A percentile compares a stretch with the other conserved stretches of the same genome.
Evolutionary conservation across 1,140 invertebrate genomes (phyloP).

Genomic region (Drosophila biarmipes): DNA sequence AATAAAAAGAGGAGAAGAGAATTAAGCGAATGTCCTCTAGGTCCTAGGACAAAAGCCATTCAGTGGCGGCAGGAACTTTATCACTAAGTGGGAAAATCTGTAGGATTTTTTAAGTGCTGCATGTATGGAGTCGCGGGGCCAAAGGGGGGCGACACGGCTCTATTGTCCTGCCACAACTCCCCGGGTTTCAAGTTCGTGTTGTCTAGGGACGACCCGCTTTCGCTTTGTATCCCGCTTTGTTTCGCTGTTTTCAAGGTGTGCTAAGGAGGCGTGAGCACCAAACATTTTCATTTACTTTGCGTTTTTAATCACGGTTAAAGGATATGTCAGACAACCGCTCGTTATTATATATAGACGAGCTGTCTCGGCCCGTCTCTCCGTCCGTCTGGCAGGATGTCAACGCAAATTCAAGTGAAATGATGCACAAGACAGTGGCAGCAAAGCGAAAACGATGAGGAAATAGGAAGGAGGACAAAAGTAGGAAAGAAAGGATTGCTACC

Average conservation of each 20-base stretch:
- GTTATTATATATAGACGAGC: slow-evolving; percentile 58
- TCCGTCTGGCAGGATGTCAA: slow-evolving; percentile 67
- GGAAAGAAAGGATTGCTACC: slow-evolving; percentile 77
- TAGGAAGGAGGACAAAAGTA: slow-evolving; percentile 43
- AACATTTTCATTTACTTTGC: slow-evolving; percentile 80
- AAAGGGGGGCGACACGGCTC: slow-evolving; percentile 28
- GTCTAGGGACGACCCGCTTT: slow-evolving; percentile 41
- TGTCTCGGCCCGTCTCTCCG: slow-evolving; percentile 21
- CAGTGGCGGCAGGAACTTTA: slow-evolving; percentile 65
- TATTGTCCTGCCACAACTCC: slow-evolving; percentile 63
- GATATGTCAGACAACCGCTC: slow-evolving; percentile 73
- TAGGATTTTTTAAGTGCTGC: slow-evolving; percentile 79
- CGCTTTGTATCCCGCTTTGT: slow-evolving; percentile 33
- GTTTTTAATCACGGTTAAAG: slow-evolving; percentile 82
- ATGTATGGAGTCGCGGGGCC: slow-evolving; percentile 9
- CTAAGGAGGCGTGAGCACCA: slow-evolving; percentile 80
- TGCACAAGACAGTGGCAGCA: slow-evolving; percentile 57
- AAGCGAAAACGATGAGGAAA: slow-evolving; percentile 22
- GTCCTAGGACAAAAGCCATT: slow-evolving; percentile 68
- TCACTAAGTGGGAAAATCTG: slow-evolving; percentile 81
- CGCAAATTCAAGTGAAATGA: slow-evolving; percentile 79
- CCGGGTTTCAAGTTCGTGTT: slow-evolving; percentile 48
- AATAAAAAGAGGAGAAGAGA: slow-evolving; percentile 11
- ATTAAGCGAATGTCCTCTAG: slow-evolving; percentile 25
- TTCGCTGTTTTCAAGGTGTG: slow-evolving; percentile 79